Evolutionary conservation across 2,113 vertebrate species (phyloP).

Genomic region (Catharus minimus): DNA sequence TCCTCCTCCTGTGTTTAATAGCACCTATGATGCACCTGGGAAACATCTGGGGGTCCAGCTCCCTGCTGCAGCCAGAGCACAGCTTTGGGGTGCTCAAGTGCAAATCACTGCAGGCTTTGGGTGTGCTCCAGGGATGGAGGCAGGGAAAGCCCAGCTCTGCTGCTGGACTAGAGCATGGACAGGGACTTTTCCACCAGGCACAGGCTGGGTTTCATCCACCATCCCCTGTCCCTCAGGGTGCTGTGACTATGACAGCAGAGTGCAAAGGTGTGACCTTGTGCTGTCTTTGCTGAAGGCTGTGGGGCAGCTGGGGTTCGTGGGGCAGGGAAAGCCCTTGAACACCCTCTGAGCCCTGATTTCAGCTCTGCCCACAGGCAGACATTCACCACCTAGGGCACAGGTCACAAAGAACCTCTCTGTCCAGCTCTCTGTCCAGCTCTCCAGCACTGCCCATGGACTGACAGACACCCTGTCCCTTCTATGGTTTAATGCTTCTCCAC

Average conservation of each 20-base stretch:
- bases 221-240: background rate
- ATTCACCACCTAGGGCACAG: background rate
- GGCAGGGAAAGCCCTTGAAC: background rate
- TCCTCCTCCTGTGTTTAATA: background rate
- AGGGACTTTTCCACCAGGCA: background rate
- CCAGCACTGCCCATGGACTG: background rate
- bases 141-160: background rate
- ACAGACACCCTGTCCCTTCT: fast-evolving
- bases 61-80: background rate
- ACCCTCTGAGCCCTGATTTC: background rate
- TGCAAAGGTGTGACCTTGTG: background rate
- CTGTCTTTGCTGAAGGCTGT: background rate
- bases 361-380: background rate
- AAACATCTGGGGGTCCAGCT: background rate
- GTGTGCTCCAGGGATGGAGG: background rate
- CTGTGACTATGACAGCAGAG: background rate
- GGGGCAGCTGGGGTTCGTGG: background rate
- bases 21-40: background rate
- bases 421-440: background rate
- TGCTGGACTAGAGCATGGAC: background rate
- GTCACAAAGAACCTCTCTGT: background rate
- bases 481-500: background rate
- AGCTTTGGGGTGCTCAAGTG: background rate
- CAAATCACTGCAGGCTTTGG: background rate
- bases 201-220: background rate